phyloP scores from a whole-genome alignment of 1,140 invertebrate species.

The Drosophila tristis region DNA sequence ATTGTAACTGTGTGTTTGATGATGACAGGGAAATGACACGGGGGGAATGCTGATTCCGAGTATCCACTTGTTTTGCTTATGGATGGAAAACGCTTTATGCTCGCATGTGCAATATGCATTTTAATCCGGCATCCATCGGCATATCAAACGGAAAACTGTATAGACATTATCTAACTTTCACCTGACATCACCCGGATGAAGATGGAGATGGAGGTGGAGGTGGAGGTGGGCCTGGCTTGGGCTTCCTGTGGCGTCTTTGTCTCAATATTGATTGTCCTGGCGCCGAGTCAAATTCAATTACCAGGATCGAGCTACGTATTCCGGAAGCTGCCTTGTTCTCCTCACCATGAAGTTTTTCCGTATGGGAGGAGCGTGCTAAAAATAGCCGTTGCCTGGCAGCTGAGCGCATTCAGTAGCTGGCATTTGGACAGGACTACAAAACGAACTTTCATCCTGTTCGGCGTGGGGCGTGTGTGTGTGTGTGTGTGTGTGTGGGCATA shows the following conservation, averaged over 20 bases:
- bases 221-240: constrained; percentile 9
- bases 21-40: constrained; percentile 59
- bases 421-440: constrained; percentile 29
- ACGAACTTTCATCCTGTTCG: constrained; percentile 8
- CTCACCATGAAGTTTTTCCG: constrained; percentile 23
- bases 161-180: constrained; percentile 6
- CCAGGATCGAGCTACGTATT: constrained; percentile 28
- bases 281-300: constrained; percentile 71
- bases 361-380: constrained; percentile 42
- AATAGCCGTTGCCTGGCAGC: constrained; percentile 53
- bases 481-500: background rate
- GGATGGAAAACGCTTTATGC: constrained; percentile 28
- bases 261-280: constrained; percentile 63
- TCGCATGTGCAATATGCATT: constrained; percentile 64
- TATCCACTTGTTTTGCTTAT: constrained; percentile 46
- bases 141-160: constrained; percentile 1
- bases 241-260: constrained; percentile 14
- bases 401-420: constrained; percentile 20
- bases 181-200: constrained; percentile 46
- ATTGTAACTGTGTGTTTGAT: constrained; percentile 51
- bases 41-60: constrained; percentile 18
- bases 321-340: constrained; percentile 26
- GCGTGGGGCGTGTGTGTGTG: constrained; percentile 14
- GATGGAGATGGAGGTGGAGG: constrained; percentile 13
- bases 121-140: constrained; percentile 34